A percentile compares a stretch with the other conserved stretches of the same genome.
These are phyloP conservation scores for Andricus quercusramuli DNA, from an alignment of 2,888 invertebrate genomes.

Conservation along the genomic window DNA sequence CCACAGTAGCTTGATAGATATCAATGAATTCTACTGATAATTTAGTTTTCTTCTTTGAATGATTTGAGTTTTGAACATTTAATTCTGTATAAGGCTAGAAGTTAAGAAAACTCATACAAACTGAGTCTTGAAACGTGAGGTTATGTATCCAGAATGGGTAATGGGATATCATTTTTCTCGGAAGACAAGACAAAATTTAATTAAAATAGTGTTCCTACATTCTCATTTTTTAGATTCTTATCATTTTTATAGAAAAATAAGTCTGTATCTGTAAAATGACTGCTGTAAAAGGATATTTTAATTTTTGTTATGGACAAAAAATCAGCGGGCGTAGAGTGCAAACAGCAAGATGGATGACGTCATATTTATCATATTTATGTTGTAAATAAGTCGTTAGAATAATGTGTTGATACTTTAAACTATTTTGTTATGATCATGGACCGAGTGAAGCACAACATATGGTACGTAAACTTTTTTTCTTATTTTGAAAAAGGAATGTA, in stretches of 20 bases:
- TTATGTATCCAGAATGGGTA: background rate
- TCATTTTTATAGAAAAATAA: background rate
- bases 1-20: background rate
- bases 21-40: background rate
- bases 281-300: background rate
- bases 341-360: background rate
- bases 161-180: background rate
- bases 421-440: slow-evolving; percentile 36
- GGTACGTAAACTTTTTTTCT: slow-evolving; percentile 40
- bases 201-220: background rate
- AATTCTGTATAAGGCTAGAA: background rate
- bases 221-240: background rate
- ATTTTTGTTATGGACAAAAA: background rate
- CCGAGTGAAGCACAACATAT: slow-evolving; percentile 47
- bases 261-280: background rate
- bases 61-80: background rate
- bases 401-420: background rate
- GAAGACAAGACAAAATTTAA: background rate
- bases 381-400: background rate
- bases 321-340: background rate
- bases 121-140: background rate
- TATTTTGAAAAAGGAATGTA: too few relatives aligned
- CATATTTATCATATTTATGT: background rate
- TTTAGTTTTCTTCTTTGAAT: background rate
- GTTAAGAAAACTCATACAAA: background rate